Base-by-base conservation (phyloP, 1,140 invertebrate species). In the Lepidurus packardi region DNA sequence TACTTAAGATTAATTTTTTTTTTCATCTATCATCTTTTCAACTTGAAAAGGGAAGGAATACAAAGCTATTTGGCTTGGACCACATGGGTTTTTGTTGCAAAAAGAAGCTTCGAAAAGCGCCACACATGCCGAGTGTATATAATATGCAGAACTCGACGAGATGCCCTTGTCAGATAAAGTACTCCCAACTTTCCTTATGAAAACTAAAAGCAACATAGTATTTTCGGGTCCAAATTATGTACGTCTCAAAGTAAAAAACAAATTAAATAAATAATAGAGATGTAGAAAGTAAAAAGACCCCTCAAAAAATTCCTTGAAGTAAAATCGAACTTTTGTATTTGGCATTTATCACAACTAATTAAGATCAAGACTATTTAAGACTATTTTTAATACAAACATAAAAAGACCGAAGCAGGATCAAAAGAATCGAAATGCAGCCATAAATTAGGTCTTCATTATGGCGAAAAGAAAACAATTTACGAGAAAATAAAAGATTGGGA, bases 111-210 rank as follows among this genome's bases (percentile, higher is more conserved):
- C 21, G 16, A 7, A 9, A 16, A 65, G 53, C 21, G 16, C 16
- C 21, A 65, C 21, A n/a, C 53, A 65, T 65, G 53, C 21, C 1
- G 53, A 65, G 53, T 21, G 53, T 13, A 65, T 34, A 34, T 34
- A 34, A 34, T 4, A 34, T 34, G 53, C 53, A 21, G 21, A 65
- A 65, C 53, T 7, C 53, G 16, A 16, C 16, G 21, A 65, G 53
- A 65, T 65, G 53, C 53, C 53, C 53, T 65, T 65, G 53, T 65
- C 53, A 65, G 53, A 65, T 65, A 65, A 65, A 65, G 13, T 21
- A 65, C 53, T 65, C 53, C 8, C 53, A 65, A 65, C 53, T 65
- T 65, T 65, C 9, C 53, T 65, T 9, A 65, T 16, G 53, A 34
- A 34, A 34, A 65, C 53, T 65, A 65, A 65, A 65, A 65, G 53